Evolutionary conservation across 2,797 vertebrate genomes (phyloP), one percentile per base, ranked within the genome.

Genomic region (Heliangelus exortis): DNA sequence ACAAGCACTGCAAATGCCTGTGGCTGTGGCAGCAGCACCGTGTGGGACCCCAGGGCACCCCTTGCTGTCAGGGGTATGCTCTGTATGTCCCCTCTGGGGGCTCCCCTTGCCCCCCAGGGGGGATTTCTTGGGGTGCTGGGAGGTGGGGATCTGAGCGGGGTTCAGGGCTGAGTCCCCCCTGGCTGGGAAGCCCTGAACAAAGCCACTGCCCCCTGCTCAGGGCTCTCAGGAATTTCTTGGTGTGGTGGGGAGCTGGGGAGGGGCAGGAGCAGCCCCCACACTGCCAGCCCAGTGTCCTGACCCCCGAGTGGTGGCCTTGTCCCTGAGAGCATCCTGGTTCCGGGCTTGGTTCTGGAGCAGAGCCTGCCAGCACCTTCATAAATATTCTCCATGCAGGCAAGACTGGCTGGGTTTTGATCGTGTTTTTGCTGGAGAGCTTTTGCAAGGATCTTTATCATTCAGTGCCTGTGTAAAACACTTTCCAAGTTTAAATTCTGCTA

Each of bases 401-500:
- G 61, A 68, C 83, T 84, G 87, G 89, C 79, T 93, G 94, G 74
- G 77, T 33, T 87, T 85, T 94, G 95, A 80, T 89, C 25, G 65
- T 1, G 34, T 68, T 47, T 85, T 53, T 95, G 74, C 74, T 79
- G 33, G 86, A 83, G 87, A 92, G 94, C 85, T 91, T 78, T 69
- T 48, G 53, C 58, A 48, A 74, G 80, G 75, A 95, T 91, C 77
- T 86, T 95, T 78, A 36, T 96, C 95, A 90, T 95, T 95, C 93
- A 81, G 58, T 58, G 89, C 58, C 84, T 89, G 86, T 55, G 74
- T 83, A 84, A 96, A 96, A 95, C 88, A 61, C 89, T 97, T 95
- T 91, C 85, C 79, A 94, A 96, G 90, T 89, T 93, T 93, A 95
- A 95, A 90, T 94, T 93, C 96, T 73, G 94, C 97, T 95, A 96